Evolutionary conservation across 2,113 vertebrate genomes (phyloP), one percentile per base, ranked within the genome.

Genomic region (Phaethornis superciliosus): DNA sequence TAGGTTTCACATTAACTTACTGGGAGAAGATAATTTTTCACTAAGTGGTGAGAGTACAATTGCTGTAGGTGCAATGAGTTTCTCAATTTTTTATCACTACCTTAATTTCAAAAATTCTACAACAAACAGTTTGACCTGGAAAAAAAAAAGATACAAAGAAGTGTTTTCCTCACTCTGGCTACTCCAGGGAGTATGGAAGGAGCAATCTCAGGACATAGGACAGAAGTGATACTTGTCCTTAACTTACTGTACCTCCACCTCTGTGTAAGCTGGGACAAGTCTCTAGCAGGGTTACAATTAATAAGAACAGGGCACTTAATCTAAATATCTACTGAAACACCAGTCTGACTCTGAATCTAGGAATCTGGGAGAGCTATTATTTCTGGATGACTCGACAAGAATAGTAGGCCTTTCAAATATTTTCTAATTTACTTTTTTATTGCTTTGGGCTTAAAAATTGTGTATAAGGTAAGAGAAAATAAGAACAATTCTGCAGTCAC

Each of bases 1-100:
- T 52, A 84, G 37, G 20, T 93, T 96, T 94, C 51, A 46, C 59
- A n/a, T 79, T 42, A 75, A 83, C 17, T 86, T 93, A 51, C 40
- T 65, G 44, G 30, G 27, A 91, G 80, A 30, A 72, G 40, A 88
- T 33, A 82, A 63, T 65, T 74, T 44, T 58, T 91, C 59, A 52
- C 28, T 16, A 26, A 9, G 9, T 69, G 58, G 55, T 80, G 58
- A 82, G 19, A 65, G 9, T 56, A 54, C 16, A 69, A 47, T 79
- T 79, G 23, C 15, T 71, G 23, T 76, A 58, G 56, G 44, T 93
- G 32, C 30, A 72, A 56, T 14, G n/a, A 13, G 20, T 22, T 88
- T 80, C 49, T 83, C 4, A 12, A 85, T 79, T 92, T 79, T 69
- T 92, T 88, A 62, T 67, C 21, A 67, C 17, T 46, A 85, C 10